Conservation (phyloP, 2,888 invertebrate species). For the Diarsia rubi region DNA sequence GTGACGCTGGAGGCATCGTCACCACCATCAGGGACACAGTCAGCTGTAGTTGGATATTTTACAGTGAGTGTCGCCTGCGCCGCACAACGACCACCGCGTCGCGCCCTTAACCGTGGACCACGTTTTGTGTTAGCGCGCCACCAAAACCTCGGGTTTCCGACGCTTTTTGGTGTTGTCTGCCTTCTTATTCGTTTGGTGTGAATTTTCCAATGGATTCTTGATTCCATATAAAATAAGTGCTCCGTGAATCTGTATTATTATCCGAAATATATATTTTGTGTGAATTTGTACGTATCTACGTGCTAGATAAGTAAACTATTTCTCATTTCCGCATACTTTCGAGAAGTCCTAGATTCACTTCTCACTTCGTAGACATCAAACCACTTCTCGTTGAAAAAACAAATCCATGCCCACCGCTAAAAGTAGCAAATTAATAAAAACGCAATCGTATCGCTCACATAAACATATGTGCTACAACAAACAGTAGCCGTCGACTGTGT, state of each 20-base stretch:
- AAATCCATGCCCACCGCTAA: neutral
- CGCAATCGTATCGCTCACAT: constrained; percentile 10
- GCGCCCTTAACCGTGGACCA: constrained; percentile 71
- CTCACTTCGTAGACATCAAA: constrained; percentile 3
- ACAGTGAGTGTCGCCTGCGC: constrained; percentile 91
- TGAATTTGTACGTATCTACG: constrained; percentile 1
- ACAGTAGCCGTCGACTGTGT: constrained; percentile 28
- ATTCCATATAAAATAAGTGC: constrained; percentile 50
- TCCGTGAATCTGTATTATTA: constrained; percentile 44
- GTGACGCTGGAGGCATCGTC: constrained; percentile 91
- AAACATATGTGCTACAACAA: constrained; percentile 36
- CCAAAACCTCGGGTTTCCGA: constrained; percentile 62
- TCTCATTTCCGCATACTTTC: constrained; percentile 44
- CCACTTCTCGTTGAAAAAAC: neutral
- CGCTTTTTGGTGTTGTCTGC: constrained; percentile 67
- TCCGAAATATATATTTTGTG: neutral
- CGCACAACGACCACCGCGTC: constrained; percentile 52
- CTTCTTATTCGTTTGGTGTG: constrained; percentile 48
- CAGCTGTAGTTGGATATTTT: constrained; percentile 95
- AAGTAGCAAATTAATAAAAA: constrained; percentile 37
- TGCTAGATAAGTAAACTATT: constrained; percentile 20
- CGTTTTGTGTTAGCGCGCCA: constrained; percentile 70
- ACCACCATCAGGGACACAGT: constrained; percentile 92
- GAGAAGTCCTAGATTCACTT: neutral
- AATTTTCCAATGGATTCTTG: constrained; percentile 39